phyloP scores from a whole-genome alignment of 2,888 invertebrate species.

The Melanchra persicariae region DNA sequence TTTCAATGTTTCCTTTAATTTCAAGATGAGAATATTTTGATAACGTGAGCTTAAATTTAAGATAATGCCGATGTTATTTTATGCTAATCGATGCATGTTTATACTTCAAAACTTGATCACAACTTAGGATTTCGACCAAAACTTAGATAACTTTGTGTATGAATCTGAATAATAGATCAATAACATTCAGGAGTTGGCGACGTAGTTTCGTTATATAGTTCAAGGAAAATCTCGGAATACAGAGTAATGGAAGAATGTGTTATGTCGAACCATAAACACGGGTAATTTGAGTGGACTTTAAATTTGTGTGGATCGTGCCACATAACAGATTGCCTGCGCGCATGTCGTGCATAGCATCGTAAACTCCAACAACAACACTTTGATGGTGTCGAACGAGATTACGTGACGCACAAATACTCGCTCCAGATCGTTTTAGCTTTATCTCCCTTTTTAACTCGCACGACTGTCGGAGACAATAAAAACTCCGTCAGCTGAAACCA shows the following conservation, averaged over 20 bases:
- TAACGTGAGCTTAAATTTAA: not conserved
- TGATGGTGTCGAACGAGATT: slow-evolving; percentile 64
- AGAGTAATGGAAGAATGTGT: slow-evolving; percentile 28
- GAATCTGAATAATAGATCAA: slow-evolving; percentile 27
- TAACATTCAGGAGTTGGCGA: slow-evolving; percentile 7
- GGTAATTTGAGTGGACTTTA: slow-evolving; percentile 50
- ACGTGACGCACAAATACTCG: slow-evolving; percentile 48
- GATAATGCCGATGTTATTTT: slow-evolving; percentile 15
- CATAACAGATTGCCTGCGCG: slow-evolving; percentile 48
- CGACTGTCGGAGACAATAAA: slow-evolving; percentile 70
- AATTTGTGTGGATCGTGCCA: slow-evolving; percentile 42
- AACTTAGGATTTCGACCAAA: slow-evolving; percentile 25
- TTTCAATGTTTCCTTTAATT: slow-evolving; percentile 18
- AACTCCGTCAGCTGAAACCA: slow-evolving; percentile 67
- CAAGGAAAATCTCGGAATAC: slow-evolving; percentile 32
- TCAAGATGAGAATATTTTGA: slow-evolving; percentile 4
- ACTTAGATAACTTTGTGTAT: slow-evolving; percentile 21
- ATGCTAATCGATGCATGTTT: slow-evolving; percentile 32
- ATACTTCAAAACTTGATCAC: slow-evolving; percentile 16
- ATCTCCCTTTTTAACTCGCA: slow-evolving; percentile 66
- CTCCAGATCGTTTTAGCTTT: slow-evolving; percentile 53
- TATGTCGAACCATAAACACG: slow-evolving; percentile 43
- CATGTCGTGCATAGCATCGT: slow-evolving; percentile 48
- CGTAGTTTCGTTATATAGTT: slow-evolving; percentile 20
- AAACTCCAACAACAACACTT: slow-evolving; percentile 59